Percentiles rank a stretch among this genome's conserved stretches.
Evolutionary conservation across 2,888 invertebrate genomes (phyloP).

Genomic region (Neoitamus cyanurus): DNA sequence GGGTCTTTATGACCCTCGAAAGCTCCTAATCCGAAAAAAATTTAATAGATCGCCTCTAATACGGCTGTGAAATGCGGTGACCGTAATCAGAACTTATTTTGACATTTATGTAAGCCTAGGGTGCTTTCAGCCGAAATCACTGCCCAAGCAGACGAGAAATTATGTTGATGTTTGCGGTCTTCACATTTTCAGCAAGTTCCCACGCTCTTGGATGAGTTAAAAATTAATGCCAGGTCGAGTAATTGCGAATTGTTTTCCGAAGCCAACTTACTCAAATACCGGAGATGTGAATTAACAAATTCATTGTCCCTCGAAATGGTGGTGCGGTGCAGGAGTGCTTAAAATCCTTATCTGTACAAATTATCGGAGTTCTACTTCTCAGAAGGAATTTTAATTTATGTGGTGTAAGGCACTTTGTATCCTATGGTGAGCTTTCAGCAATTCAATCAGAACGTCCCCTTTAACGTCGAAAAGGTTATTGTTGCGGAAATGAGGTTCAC

Average conservation of each 20-base stretch:
- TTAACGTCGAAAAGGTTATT: background rate
- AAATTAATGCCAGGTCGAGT: background rate
- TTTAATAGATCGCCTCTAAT: background rate
- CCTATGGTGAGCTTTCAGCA: background rate
- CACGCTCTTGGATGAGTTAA: background rate
- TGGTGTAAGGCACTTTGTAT: too few relatives aligned
- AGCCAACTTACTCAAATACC: too few relatives aligned
- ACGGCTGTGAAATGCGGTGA: background rate
- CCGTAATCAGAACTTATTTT: background rate
- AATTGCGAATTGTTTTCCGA: background rate
- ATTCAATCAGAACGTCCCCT: background rate
- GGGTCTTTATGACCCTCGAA: background rate
- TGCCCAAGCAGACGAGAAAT: background rate
- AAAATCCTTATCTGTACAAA: too few relatives aligned
- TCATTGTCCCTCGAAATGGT: too few relatives aligned
- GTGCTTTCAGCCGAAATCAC: background rate
- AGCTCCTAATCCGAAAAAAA: background rate
- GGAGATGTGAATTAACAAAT: too few relatives aligned
- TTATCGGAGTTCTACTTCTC: too few relatives aligned
- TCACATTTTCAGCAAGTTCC: background rate
- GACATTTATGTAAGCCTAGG: background rate
- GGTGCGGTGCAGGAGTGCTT: too few relatives aligned
- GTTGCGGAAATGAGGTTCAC: background rate
- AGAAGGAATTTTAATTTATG: too few relatives aligned
- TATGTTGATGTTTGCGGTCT: background rate